Conservation (phyloP, 2,888 invertebrate species). For the Eurytoma californica region DNA sequence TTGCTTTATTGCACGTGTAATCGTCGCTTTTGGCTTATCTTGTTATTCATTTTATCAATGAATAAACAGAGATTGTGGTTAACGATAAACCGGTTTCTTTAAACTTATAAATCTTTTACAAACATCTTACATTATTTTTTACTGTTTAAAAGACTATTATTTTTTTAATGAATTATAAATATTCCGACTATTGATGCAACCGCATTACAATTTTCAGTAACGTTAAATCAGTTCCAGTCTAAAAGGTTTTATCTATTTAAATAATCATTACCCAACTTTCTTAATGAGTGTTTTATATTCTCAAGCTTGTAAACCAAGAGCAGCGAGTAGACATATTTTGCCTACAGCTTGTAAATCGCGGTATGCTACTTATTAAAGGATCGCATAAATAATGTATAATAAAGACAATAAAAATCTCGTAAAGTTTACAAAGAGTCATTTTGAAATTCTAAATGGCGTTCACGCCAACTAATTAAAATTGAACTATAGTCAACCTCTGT, state of each 20-base stretch:
- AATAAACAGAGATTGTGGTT: background rate
- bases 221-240: background rate
- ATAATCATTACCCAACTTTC: background rate
- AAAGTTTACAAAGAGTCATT: background rate
- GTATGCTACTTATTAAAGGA: background rate
- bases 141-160: background rate
- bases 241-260: background rate
- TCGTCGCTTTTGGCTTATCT: background rate
- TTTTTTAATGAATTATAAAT: background rate
- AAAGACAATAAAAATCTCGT: background rate
- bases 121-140: too few species aligned
- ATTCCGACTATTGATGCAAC: background rate
- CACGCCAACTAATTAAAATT: conserved; percentile 3
- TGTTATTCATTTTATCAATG: background rate
- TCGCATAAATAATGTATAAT: background rate
- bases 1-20: background rate
- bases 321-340: background rate
- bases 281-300: background rate
- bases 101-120: too few species aligned
- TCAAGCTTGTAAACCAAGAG: background rate
- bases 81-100: too few species aligned
- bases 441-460: conserved; percentile 5
- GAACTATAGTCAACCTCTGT: conserved; percentile 22
- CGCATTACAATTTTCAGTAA: background rate
- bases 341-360: background rate